These are phyloP conservation scores for Cheirogaleus major DNA, from an alignment of 2,797 vertebrate species.

Conservation along the genomic window DNA sequence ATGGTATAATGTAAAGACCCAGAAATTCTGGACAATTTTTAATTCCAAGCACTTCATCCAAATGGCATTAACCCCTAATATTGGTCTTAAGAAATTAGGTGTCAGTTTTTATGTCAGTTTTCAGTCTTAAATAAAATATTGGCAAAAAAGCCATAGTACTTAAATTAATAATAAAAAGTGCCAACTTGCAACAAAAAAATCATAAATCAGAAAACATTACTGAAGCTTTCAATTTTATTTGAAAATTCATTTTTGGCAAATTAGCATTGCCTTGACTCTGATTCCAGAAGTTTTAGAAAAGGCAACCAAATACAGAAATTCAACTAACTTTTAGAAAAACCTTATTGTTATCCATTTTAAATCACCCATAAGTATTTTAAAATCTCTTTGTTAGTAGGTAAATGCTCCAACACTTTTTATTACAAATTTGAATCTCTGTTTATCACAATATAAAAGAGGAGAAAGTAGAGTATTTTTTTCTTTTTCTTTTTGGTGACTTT, in stretches of 20 bases:
- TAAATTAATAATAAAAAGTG: background rate
- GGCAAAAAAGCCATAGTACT: background rate
- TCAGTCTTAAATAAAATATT: background rate
- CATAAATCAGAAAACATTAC: background rate
- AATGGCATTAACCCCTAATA: background rate
- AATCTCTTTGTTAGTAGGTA: background rate
- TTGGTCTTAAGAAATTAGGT: background rate
- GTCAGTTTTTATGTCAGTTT: background rate
- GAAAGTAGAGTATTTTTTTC: background rate
- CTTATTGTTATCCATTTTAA: background rate
- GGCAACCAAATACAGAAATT: background rate
- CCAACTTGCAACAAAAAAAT: background rate
- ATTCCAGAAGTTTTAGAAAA: background rate
- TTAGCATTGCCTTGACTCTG: background rate
- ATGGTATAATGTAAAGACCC: background rate
- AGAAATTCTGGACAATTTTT: constrained; percentile 10
- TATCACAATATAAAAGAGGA: background rate
- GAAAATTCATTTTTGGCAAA: background rate
- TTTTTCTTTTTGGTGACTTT: background rate
- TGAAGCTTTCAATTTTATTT: background rate
- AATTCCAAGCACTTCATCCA: background rate
- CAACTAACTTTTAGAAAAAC: background rate
- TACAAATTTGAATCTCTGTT: background rate
- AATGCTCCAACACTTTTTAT: background rate
- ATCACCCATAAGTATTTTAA: background rate